A percentile compares a stretch with the other conserved stretches of the same genome.
Evolutionary conservation across 2,113 vertebrate species (phyloP).

Genomic region (Sylvietta virens): DNA sequence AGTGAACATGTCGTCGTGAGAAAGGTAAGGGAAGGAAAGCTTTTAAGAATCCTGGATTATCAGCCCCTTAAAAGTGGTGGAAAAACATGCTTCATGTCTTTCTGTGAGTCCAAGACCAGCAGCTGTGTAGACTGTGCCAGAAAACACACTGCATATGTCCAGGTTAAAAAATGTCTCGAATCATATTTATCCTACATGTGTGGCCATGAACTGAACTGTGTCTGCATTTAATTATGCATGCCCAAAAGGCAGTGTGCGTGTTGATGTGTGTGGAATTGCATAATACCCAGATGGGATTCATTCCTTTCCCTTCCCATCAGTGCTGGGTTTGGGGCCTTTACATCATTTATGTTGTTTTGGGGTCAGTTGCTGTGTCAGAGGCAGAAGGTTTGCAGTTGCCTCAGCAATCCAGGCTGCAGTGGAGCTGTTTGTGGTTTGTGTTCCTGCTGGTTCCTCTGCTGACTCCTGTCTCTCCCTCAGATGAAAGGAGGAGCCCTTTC

Average conservation of each 20-base stretch:
- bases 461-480: slow-evolving; percentile 48
- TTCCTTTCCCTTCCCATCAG: background rate
- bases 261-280: background rate
- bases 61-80: background rate
- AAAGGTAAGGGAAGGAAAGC: slow-evolving; percentile 68
- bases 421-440: background rate
- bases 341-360: background rate
- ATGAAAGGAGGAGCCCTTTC: slow-evolving; percentile 78
- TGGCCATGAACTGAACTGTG: background rate
- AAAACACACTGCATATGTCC: background rate
- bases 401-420: background rate
- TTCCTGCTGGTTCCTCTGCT: background rate
- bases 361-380: background rate
- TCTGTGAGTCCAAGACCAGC: background rate
- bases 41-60: background rate
- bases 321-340: background rate
- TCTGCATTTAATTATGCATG: background rate
- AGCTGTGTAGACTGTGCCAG: background rate
- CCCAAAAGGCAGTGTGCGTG: background rate
- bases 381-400: background rate
- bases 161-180: background rate
- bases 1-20: slow-evolving; percentile 77
- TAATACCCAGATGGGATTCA: background rate
- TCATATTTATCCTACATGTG: accelerated
- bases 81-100: background rate